phyloP scores from a whole-genome alignment of 2,113 vertebrate genomes.

The Hipposideros armiger region DNA sequence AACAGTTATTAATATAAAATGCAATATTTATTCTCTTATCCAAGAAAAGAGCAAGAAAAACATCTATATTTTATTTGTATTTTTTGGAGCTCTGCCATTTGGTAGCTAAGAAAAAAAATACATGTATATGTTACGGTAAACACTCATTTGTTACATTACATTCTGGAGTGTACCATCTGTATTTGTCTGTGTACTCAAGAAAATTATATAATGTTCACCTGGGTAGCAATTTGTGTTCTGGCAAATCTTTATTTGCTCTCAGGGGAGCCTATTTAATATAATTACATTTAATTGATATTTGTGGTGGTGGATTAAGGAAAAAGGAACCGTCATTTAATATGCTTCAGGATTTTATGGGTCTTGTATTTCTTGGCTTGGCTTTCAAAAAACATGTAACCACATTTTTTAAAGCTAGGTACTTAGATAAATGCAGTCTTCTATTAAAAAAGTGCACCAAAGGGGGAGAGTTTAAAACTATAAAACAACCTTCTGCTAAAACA shows the following conservation, averaged over 20 bases:
- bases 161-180: slow-evolving; percentile 64
- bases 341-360: slow-evolving; percentile 76
- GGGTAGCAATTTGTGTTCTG: slow-evolving; percentile 81
- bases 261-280: slow-evolving; percentile 81
- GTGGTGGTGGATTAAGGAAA: slow-evolving; percentile 81
- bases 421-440: slow-evolving; percentile 82
- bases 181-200: slow-evolving; percentile 77
- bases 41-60: slow-evolving; percentile 83
- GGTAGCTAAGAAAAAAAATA: slow-evolving; percentile 80
- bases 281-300: slow-evolving; percentile 86
- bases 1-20: slow-evolving; percentile 86
- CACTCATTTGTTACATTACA: slow-evolving; percentile 63
- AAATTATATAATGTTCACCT: slow-evolving; percentile 82
- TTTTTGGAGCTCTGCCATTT: slow-evolving; percentile 83
- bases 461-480: slow-evolving; percentile 23
- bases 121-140: slow-evolving; percentile 69
- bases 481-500: slow-evolving; percentile 60
- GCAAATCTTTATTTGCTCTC: slow-evolving; percentile 78
- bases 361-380: slow-evolving; percentile 84
- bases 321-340: slow-evolving; percentile 82
- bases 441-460: slow-evolving; percentile 76
- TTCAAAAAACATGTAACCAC: slow-evolving; percentile 82
- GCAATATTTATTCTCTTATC: slow-evolving; percentile 81
- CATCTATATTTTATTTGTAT: slow-evolving; percentile 84
- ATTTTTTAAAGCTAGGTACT: slow-evolving; percentile 81